Evolutionary conservation across 2,888 invertebrate species (phyloP).

Genomic region (Calameuta pallipes): DNA sequence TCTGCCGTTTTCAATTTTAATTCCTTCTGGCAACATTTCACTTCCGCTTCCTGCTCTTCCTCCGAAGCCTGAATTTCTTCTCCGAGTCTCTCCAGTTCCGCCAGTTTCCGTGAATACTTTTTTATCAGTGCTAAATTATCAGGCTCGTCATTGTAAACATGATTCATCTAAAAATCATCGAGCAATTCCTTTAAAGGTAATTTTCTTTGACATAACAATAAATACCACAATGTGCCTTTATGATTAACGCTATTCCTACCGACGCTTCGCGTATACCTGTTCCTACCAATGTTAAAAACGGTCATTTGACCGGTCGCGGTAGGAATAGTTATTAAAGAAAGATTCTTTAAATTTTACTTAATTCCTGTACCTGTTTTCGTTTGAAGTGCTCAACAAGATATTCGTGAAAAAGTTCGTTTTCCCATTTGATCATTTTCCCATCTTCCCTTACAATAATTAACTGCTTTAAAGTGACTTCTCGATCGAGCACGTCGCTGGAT

Average conservation of each 20-base stretch:
- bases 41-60: conserved; percentile 29
- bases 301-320: too few species aligned
- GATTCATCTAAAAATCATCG: conserved; percentile 28
- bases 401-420: conserved; percentile 33
- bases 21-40: conserved; percentile 20
- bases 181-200: not conserved
- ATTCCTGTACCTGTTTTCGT: conserved; percentile 30
- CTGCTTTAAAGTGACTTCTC: conserved; percentile 20
- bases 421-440: conserved; percentile 20
- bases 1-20: conserved; percentile 22
- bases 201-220: not conserved
- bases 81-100: conserved; percentile 26
- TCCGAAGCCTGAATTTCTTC: conserved; percentile 20
- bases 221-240: not conserved
- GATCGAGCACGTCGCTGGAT: conserved; percentile 17
- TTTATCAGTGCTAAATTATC: conserved; percentile 26
- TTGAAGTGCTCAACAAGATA: conserved; percentile 33
- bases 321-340: too few species aligned
- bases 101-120: conserved; percentile 29
- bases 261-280: too few species aligned
- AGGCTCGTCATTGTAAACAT: conserved; percentile 28
- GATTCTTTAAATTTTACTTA: not conserved
- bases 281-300: too few species aligned
- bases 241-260: too few species aligned
- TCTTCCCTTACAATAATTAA: conserved; percentile 20